phyloP scores from a whole-genome alignment of 2,797 vertebrate species.

The Thripadectes ignobilis region DNA sequence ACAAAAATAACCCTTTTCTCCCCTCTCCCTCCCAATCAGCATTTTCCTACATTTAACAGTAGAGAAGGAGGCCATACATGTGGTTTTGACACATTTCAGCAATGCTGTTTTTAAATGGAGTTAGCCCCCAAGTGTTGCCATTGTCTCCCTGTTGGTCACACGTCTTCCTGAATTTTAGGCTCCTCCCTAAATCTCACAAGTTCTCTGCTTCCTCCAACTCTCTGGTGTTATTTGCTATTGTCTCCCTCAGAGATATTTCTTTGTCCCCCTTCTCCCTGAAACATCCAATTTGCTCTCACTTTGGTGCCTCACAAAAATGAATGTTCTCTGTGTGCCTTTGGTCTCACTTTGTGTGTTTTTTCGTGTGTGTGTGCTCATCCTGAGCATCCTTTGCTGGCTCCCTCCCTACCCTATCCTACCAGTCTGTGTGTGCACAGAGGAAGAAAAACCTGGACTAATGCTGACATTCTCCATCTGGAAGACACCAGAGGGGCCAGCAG shows the following conservation, averaged over 20 bases:
- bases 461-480: neutral
- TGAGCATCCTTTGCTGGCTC: neutral
- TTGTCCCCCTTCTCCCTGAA: neutral
- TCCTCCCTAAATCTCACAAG: neutral
- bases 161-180: neutral
- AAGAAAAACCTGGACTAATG: neutral
- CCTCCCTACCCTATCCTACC: neutral
- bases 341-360: neutral
- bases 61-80: neutral
- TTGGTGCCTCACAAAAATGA: neutral
- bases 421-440: neutral
- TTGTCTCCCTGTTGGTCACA: neutral
- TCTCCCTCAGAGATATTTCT: neutral
- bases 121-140: neutral
- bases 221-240: neutral
- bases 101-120: neutral
- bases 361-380: neutral
- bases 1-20: slow-evolving; percentile 3
- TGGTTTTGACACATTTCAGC: neutral
- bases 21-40: neutral
- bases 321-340: neutral
- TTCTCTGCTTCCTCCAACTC: neutral
- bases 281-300: neutral
- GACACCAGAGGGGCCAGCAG: neutral
- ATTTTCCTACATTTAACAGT: neutral